phyloP scores from a whole-genome alignment of 2,113 vertebrate species.

The Garra rufa region DNA sequence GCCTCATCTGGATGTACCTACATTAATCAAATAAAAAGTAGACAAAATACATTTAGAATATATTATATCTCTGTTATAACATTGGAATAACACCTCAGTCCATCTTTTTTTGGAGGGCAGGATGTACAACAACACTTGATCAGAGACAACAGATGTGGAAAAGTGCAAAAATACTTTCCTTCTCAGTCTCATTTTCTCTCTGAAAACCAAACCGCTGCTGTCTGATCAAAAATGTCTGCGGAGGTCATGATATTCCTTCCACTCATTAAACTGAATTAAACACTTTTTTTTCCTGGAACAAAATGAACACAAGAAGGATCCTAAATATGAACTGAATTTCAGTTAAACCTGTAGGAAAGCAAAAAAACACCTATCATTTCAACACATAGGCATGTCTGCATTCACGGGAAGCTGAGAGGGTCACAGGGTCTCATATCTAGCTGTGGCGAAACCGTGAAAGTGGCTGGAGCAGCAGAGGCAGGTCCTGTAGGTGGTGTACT shows the following conservation, averaged over 20 bases:
- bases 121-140: background rate
- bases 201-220: background rate
- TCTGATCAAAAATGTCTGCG: background rate
- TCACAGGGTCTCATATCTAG: conserved; percentile 14
- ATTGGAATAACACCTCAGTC: conserved; percentile 14
- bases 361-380: background rate
- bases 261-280: conserved; percentile 27
- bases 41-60: conserved; percentile 43
- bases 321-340: conserved; percentile 36
- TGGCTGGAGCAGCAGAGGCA: background rate
- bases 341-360: conserved; percentile 26
- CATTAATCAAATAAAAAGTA: conserved; percentile 30
- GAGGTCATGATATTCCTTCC: conserved; percentile 17
- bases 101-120: background rate
- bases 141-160: background rate
- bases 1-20: conserved; percentile 35
- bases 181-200: background rate
- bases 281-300: conserved; percentile 27
- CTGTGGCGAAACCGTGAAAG: background rate
- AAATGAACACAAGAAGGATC: conserved; percentile 33
- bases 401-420: conserved; percentile 1
- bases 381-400: conserved; percentile 23
- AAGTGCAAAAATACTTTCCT: conserved; percentile 9
- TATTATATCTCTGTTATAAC: conserved; percentile 39
- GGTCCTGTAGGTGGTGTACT: conserved; percentile 40